A percentile compares a stretch with the other conserved stretches of the same genome.
phyloP scores from a whole-genome alignment of 1,140 invertebrate genomes.

The Anagrus nilaparvatae region DNA sequence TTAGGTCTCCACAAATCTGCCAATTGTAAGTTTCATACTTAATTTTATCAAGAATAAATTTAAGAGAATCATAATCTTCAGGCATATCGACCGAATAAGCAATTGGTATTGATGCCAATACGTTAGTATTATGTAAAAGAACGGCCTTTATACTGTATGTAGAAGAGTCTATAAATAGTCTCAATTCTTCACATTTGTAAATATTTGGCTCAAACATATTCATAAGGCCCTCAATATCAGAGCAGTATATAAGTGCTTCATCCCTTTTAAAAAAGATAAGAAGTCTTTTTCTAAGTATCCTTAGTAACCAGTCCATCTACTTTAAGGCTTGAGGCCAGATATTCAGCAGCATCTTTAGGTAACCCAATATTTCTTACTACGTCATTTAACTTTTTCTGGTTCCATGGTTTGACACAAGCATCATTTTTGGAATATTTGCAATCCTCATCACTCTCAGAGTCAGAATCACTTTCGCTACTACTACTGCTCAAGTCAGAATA shows the following conservation, averaged over 20 bases:
- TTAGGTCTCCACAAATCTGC: slow-evolving; percentile 3
- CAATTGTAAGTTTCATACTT: slow-evolving; percentile 14
- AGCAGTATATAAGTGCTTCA: background rate
- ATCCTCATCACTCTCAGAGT: slow-evolving; percentile 3
- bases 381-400: slow-evolving; percentile 21
- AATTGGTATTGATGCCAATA: slow-evolving; percentile 17
- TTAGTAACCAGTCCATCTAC: slow-evolving; percentile 2
- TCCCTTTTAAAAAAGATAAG: background rate
- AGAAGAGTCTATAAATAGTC: slow-evolving; percentile 19
- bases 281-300: background rate
- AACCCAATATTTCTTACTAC: slow-evolving; percentile 26
- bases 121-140: slow-evolving; percentile 20
- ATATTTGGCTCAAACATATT: too few species aligned
- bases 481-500: slow-evolving; percentile 4
- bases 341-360: too few species aligned
- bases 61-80: slow-evolving; percentile 15
- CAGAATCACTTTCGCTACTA: background rate
- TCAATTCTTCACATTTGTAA: too few species aligned
- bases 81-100: slow-evolving; percentile 13
- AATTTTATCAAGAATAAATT: slow-evolving; percentile 2
- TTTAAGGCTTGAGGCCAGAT: slow-evolving; percentile 23
- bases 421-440: background rate
- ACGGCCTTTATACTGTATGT: slow-evolving; percentile 15
- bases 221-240: slow-evolving; percentile 1
- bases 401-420: background rate